These are phyloP conservation scores for Agrilus mali DNA, from an alignment of 2,888 invertebrate genomes.

Conservation along the genomic window DNA sequence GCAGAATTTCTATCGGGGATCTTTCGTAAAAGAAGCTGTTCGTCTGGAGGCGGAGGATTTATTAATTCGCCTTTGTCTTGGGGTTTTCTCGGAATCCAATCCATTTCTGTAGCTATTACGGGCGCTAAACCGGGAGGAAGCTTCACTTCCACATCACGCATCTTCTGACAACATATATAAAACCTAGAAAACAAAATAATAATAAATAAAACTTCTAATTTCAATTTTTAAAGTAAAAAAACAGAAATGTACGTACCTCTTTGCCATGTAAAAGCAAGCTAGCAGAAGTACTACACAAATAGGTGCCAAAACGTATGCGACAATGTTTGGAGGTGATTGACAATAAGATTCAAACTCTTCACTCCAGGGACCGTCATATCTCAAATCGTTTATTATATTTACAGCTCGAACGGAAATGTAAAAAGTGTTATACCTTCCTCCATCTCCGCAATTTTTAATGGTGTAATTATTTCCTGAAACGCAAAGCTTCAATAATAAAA, in stretches of 20 bases:
- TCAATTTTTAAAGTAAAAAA: too few species aligned
- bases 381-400: slow-evolving; percentile 21
- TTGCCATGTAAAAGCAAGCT: slow-evolving; percentile 5
- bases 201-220: neutral
- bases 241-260: slow-evolving; percentile 5
- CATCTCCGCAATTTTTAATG: slow-evolving; percentile 16
- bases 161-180: slow-evolving; percentile 21
- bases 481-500: neutral
- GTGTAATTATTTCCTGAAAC: slow-evolving; percentile 8
- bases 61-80: slow-evolving; percentile 18
- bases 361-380: slow-evolving; percentile 28
- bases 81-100: slow-evolving; percentile 28
- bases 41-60: slow-evolving; percentile 22
- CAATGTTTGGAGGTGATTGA: slow-evolving; percentile 5
- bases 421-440: slow-evolving; percentile 18
- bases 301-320: slow-evolving; percentile 6
- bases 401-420: slow-evolving; percentile 28
- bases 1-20: slow-evolving; percentile 16
- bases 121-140: slow-evolving; percentile 49
- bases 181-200: slow-evolving; percentile 4
- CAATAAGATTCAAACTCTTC: slow-evolving; percentile 22
- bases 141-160: slow-evolving; percentile 55
- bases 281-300: slow-evolving; percentile 5
- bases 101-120: slow-evolving; percentile 16
- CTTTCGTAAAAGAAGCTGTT: slow-evolving; percentile 23